Evolutionary conservation across 1,140 invertebrate species (phyloP), one percentile per base, ranked within the genome.

Genomic region (Apis laboriosa): DNA sequence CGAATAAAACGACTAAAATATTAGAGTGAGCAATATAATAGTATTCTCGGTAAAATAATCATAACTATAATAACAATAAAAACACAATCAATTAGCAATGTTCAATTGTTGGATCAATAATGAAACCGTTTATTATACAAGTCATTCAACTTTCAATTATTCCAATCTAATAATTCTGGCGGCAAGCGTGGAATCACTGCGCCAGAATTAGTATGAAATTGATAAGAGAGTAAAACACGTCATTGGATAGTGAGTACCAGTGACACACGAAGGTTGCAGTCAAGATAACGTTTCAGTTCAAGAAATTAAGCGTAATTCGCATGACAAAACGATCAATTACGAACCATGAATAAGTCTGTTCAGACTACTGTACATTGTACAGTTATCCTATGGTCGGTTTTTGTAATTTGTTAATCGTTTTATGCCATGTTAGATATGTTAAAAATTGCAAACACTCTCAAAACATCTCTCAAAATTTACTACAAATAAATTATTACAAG

Each of bases 321-420:
- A 66, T 75, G 77, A 85, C 79, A 85, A 85, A 43, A 87, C 78
- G 83, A 83, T 80, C 87, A 88, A 85, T 88, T 88, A 84, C 83
- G 68, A 76, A 43, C 67, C 77, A 87, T 88, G 83, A n/a, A 88
- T 87, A 87, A 87, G 86, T 82, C 68, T 34, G 86, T 79, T 78
- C 78, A 82, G 55, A 76, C 70, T 87, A 77, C 77, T 72, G 67
- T 64, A 80, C 43, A 80, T 79, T 80, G 73, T 58, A 63, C 64
- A 13, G 76, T 34, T 19, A 19, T n/a, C 51, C 64, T 61, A 21
- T 75, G 55, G 63, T 64, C 71, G 58, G 66, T 49, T 63, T 77
- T 86, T 75, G 78, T 78, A 79, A 84, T 87, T 88, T 49, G 86
- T 87, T 87, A 81, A 87, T 84, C 77, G 77, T 75, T 87, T 86